phyloP scores from a whole-genome alignment of 2,888 invertebrate species.

The Cacoxenus indagator region DNA sequence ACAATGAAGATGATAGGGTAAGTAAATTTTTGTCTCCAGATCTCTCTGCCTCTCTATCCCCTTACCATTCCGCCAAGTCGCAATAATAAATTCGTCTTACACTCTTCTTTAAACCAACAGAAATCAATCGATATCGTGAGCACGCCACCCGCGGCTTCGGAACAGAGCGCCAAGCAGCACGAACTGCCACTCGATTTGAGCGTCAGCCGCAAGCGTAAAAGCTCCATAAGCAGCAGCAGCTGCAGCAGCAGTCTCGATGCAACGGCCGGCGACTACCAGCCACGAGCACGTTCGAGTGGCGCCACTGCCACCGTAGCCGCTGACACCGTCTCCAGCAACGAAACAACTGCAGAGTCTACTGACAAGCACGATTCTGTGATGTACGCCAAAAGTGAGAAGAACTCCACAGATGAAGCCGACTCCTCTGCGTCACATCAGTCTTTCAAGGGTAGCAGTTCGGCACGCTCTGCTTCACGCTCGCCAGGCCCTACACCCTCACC shows the following conservation, averaged over 20 bases:
- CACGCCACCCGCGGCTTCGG: constrained; percentile 54
- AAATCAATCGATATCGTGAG: constrained; percentile 68
- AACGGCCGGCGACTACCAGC: neutral
- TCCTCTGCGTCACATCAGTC: constrained; percentile 45
- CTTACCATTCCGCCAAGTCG: too few species aligned
- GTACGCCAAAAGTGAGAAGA: neutral
- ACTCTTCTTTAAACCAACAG: constrained; percentile 41
- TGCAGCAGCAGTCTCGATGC: constrained; percentile 1
- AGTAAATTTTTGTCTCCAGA: constrained; percentile 28
- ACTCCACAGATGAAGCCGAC: constrained; percentile 33
- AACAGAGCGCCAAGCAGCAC: constrained; percentile 60
- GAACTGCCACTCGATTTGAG: constrained; percentile 85
- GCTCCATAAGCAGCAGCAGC: constrained; percentile 40
- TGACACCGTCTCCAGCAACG: constrained; percentile 32
- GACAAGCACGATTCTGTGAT: neutral
- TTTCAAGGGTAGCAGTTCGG: constrained; percentile 63
- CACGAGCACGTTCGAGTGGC: too few species aligned
- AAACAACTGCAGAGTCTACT: constrained; percentile 27
- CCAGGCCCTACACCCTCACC: constrained; percentile 70
- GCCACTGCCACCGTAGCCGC: constrained; percentile 31
- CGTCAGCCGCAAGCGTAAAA: constrained; percentile 74
- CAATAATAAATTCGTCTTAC: neutral
- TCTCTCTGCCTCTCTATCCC: too few species aligned
- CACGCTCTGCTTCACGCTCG: constrained; percentile 60
- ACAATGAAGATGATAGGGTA: constrained; percentile 67